A percentile compares a stretch with the other conserved stretches of the same genome.
phyloP scores from a whole-genome alignment of 35 echinoderm and acorn worm genomes.

The Anneissia japonica region DNA sequence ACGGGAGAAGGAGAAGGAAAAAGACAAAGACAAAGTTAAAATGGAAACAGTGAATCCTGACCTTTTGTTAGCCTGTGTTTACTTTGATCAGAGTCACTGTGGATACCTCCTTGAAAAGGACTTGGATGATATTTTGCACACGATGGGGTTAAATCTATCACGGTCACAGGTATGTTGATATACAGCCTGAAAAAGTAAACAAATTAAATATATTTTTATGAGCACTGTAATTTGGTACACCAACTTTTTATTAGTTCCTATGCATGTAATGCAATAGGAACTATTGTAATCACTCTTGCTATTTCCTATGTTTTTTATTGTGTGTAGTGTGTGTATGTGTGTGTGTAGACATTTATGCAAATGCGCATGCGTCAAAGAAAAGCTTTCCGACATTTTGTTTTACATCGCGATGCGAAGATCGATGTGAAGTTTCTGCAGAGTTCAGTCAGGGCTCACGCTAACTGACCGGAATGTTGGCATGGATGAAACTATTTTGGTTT shows the following conservation, averaged over 20 bases:
- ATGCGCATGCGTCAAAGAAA: no score
- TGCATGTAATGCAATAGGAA: no score
- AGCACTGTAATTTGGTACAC: neutral
- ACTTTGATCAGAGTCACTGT: conserved; percentile 99
- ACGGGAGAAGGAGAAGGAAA: neutral
- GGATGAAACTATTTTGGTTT: no score
- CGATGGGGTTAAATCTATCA: conserved; percentile 76
- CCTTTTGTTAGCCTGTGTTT: conserved; percentile 81
- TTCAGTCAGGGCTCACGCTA: no score
- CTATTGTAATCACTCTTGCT: no score
- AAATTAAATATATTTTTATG: neutral
- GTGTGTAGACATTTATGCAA: no score
- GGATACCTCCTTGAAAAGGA: conserved; percentile 82
- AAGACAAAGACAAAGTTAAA: conserved; percentile 41
- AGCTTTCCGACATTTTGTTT: no score
- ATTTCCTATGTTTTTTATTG: no score
- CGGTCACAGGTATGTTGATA: conserved; percentile 66
- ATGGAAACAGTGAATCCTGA: conserved; percentile 63
- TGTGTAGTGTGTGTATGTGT: no score
- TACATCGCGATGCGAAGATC: no score
- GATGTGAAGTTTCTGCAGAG: no score
- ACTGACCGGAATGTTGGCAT: no score
- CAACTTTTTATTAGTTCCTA: neutral
- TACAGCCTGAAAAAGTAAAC: neutral
- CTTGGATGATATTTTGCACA: conserved; percentile 82